phyloP scores from a whole-genome alignment of 2,888 invertebrate genomes.

The Tuberolachnus salignus region DNA sequence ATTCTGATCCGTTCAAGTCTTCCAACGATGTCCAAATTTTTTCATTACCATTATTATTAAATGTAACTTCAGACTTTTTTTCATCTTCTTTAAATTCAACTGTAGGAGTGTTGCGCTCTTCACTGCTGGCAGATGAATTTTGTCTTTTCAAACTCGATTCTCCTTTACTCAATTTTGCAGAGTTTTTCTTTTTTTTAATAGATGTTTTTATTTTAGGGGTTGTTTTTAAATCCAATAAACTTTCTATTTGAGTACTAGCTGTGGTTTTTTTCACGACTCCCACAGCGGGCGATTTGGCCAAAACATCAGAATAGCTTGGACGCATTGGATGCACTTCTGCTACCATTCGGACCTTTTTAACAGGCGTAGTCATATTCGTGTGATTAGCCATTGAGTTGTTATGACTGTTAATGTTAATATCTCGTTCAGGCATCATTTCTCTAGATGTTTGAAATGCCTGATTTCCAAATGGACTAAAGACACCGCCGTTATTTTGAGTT shows the following conservation, averaged over 20 bases:
- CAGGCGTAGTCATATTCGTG: slow-evolving; percentile 59
- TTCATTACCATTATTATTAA: slow-evolving; percentile 60
- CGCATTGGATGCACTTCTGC: slow-evolving; percentile 84
- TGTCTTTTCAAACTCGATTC: slow-evolving; percentile 64
- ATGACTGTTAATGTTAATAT: slow-evolving; percentile 60
- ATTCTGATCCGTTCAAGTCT: slow-evolving; percentile 59
- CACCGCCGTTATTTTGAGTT: slow-evolving; percentile 69
- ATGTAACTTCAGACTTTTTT: slow-evolving; percentile 60
- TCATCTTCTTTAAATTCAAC: slow-evolving; percentile 54
- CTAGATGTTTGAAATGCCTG: slow-evolving; percentile 58
- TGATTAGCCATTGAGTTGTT: slow-evolving; percentile 65
- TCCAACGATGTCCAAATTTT: slow-evolving; percentile 64
- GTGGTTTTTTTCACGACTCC: slow-evolving; percentile 54
- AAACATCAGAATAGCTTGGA: slow-evolving; percentile 82
- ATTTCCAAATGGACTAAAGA: slow-evolving; percentile 74
- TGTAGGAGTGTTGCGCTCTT: slow-evolving; percentile 62
- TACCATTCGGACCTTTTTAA: slow-evolving; percentile 74
- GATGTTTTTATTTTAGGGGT: slow-evolving; percentile 62
- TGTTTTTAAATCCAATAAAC: slow-evolving; percentile 61
- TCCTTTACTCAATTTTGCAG: slow-evolving; percentile 53
- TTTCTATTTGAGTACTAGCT: slow-evolving; percentile 57
- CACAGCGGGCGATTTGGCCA: slow-evolving; percentile 69
- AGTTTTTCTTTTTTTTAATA: slow-evolving; percentile 41
- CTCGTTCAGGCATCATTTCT: slow-evolving; percentile 56
- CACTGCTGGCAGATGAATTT: slow-evolving; percentile 66